phyloP scores from a whole-genome alignment of 2,797 vertebrate genomes.

The Mareca strepera region DNA sequence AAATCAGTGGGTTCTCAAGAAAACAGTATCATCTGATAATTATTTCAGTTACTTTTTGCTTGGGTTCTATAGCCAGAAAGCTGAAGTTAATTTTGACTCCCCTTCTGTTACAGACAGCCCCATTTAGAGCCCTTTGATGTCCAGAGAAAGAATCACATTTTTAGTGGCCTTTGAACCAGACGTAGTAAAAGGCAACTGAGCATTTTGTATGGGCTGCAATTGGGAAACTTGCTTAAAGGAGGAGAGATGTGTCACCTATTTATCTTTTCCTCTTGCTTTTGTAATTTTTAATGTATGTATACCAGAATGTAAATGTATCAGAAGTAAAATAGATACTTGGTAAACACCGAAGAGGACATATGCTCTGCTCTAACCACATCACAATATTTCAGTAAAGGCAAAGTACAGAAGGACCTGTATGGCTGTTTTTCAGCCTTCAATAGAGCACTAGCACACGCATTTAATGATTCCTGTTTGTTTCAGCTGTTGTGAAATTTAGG shows the following conservation, averaged over 20 bases:
- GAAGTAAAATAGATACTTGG: neutral
- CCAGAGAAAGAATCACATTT: constrained; percentile 61
- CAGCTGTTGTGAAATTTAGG: constrained; percentile 71
- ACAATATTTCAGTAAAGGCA: neutral
- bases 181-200: constrained; percentile 56
- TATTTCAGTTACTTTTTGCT: constrained; percentile 51
- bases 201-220: constrained; percentile 1
- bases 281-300: neutral
- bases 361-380: neutral
- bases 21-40: constrained; percentile 36
- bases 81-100: constrained; percentile 50
- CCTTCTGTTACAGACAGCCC: constrained; percentile 21
- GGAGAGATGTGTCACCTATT: neutral
- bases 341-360: neutral
- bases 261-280: neutral
- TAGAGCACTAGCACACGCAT: constrained; percentile 16
- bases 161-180: constrained; percentile 69
- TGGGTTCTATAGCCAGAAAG: constrained; percentile 23
- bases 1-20: constrained; percentile 35
- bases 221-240: constrained; percentile 28
- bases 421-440: constrained; percentile 35
- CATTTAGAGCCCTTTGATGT: constrained; percentile 59
- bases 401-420: neutral
- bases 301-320: too few species aligned
- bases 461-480: constrained; percentile 62